Conservation (phyloP, 1,140 invertebrate genomes). For the Wasmannia auropunctata region DNA sequence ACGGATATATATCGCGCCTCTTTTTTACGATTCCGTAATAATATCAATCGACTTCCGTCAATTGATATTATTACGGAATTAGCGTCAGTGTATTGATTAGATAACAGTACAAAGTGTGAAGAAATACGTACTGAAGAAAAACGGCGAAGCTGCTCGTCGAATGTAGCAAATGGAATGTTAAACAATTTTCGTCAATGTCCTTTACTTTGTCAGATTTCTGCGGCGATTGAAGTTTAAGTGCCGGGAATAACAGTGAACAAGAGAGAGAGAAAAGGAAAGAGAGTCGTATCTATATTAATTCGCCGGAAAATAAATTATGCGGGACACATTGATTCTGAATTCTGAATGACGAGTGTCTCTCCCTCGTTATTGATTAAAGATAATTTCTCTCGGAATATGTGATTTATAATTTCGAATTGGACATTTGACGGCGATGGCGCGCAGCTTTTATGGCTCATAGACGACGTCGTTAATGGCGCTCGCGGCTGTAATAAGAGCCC, state of each 20-base stretch:
- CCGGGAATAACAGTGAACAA: neutral
- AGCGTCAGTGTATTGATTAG: neutral
- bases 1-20: neutral
- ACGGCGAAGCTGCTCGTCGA: neutral
- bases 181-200: neutral
- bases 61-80: constrained; percentile 49
- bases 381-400: neutral
- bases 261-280: neutral
- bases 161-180: neutral
- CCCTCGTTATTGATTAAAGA: neutral
- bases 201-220: neutral
- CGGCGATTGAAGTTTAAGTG: constrained; percentile 2
- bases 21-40: neutral
- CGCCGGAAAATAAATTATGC: neutral
- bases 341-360: neutral
- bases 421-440: constrained; percentile 3
- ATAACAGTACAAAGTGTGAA: neutral
- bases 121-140: neutral
- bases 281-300: neutral
- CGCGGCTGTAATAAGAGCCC: neutral
- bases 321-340: neutral
- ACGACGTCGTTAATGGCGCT: constrained; percentile 39
- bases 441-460: constrained; percentile 25
- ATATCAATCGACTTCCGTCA: no score
- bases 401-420: constrained; percentile 46